Conservation (phyloP, 2,797 vertebrate species). For the Lacerta agilis region DNA sequence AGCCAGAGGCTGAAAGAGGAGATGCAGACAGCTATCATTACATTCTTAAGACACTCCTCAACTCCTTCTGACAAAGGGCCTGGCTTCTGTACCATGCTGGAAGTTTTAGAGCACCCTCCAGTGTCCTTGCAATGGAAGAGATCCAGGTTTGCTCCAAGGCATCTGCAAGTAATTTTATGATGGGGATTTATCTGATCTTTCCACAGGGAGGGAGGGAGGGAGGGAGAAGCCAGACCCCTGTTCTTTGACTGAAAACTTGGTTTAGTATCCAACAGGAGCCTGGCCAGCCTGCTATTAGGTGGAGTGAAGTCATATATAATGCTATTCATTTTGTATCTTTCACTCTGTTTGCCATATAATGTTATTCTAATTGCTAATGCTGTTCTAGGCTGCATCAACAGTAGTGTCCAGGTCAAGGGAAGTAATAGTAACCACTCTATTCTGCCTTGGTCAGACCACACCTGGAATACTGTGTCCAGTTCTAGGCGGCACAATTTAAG, state of each 20-base stretch:
- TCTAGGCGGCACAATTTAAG: too few relatives aligned
- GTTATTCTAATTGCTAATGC: too few relatives aligned
- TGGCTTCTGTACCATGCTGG: not conserved
- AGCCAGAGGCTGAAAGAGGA: not conserved
- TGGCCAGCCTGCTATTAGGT: too few relatives aligned
- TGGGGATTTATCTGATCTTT: not conserved
- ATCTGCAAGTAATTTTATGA: not conserved
- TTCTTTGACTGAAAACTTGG: not conserved
- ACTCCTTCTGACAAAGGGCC: not conserved
- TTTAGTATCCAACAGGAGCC: not conserved
- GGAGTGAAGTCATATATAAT: too few relatives aligned
- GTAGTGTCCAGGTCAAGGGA: too few relatives aligned
- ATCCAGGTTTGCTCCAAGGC: not conserved
- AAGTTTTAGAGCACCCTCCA: not conserved
- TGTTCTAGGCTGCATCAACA: too few relatives aligned
- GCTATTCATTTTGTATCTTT: too few relatives aligned
- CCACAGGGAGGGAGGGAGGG: accelerated
- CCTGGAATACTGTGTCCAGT: too few relatives aligned
- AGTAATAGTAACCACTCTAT: too few relatives aligned
- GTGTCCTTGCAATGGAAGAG: not conserved
- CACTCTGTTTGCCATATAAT: too few relatives aligned
- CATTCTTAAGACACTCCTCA: not conserved
- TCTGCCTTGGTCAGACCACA: too few relatives aligned
- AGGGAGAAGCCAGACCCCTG: not conserved
- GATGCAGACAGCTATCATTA: not conserved